phyloP scores from a whole-genome alignment of 2,888 invertebrate genomes.

The Zeuzera pyrina region DNA sequence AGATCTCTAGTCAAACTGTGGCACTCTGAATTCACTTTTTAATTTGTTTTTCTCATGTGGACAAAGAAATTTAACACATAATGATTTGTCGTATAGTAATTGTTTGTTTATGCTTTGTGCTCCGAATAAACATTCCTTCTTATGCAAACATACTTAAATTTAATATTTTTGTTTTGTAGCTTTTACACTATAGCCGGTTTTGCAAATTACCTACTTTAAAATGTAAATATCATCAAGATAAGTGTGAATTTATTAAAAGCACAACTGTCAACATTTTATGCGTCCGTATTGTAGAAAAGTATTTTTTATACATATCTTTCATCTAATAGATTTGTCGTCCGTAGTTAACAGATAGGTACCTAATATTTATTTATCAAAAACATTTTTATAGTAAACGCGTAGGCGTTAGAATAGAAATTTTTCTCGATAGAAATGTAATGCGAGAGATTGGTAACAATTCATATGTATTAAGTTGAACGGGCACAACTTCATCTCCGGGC shows the following conservation, averaged over 20 bases:
- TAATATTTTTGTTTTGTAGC: no score
- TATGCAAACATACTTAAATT: no score
- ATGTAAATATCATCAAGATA: slow-evolving; percentile 15
- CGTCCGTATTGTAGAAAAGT: no score
- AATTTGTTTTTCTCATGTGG: no score
- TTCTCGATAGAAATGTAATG: neutral
- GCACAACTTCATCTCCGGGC: slow-evolving; percentile 15
- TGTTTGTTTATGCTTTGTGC: no score
- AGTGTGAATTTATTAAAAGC: slow-evolving; percentile 12
- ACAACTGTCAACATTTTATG: slow-evolving; percentile 11
- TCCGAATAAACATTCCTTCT: no score
- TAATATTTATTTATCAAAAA: neutral
- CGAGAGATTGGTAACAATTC: slow-evolving; percentile 32
- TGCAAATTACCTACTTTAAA: neutral
- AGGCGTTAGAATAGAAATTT: neutral
- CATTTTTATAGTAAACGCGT: neutral
- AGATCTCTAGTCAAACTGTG: no score
- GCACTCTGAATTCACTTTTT: no score
- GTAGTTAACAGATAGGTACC: neutral
- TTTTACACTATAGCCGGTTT: no score
- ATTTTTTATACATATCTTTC: no score
- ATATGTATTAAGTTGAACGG: slow-evolving; percentile 37
- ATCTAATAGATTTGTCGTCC: neutral
- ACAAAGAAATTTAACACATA: no score
- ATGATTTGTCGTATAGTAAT: no score